phyloP scores from a whole-genome alignment of 2,113 vertebrate genomes.

The Chunga burmeisteri region DNA sequence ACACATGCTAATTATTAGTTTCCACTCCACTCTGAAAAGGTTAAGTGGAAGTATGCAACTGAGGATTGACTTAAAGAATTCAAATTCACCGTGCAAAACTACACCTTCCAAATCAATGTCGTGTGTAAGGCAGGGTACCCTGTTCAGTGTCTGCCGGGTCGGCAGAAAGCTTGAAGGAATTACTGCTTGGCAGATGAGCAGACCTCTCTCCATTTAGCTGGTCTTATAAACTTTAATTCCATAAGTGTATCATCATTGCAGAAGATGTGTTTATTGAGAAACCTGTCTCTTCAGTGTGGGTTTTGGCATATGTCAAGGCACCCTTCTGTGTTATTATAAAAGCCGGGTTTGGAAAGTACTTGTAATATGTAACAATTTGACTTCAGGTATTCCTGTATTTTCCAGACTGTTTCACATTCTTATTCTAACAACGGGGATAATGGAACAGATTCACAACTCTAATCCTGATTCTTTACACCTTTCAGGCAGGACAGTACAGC shows the following conservation, averaged over 20 bases:
- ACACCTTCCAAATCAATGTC: neutral
- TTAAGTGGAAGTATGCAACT: neutral
- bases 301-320: neutral
- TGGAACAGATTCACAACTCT: neutral
- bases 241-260: neutral
- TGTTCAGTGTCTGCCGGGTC: neutral
- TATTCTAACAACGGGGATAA: neutral
- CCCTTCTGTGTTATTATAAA: neutral
- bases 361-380: neutral
- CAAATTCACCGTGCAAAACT: neutral
- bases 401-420: neutral
- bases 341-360: constrained; percentile 9
- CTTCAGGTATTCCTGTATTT: neutral
- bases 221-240: constrained; percentile 21
- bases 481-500: neutral
- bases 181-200: constrained; percentile 33
- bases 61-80: neutral
- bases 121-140: neutral
- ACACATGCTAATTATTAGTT: neutral
- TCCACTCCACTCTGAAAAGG: neutral
- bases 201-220: neutral
- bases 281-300: neutral
- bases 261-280: constrained; percentile 36
- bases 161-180: constrained; percentile 4
- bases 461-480: neutral